A percentile compares a stretch with the other conserved stretches of the same genome.
Conservation (phyloP, 2,797 vertebrate species). For the Thunnus albacares region DNA sequence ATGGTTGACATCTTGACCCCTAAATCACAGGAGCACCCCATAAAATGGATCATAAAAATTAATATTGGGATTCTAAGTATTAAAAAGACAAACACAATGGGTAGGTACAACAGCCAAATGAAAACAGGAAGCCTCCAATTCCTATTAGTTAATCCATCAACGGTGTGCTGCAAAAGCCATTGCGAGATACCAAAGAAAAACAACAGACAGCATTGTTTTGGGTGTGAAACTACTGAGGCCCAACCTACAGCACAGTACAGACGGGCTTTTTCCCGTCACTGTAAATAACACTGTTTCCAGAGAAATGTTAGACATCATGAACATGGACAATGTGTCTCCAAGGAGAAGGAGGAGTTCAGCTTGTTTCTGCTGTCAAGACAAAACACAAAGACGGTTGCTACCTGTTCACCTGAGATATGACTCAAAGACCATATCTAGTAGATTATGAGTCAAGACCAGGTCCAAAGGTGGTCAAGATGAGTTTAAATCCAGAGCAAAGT, state of each 20-base stretch:
- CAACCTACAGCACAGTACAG: slow-evolving; percentile 56
- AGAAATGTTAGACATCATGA: slow-evolving; percentile 35
- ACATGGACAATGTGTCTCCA: slow-evolving; percentile 37
- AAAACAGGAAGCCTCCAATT: slow-evolving; percentile 76
- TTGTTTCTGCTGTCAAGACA: slow-evolving; percentile 36
- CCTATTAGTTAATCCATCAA: slow-evolving; percentile 47
- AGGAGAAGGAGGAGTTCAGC: slow-evolving; percentile 29
- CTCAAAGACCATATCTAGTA: neutral
- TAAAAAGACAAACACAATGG: slow-evolving; percentile 16
- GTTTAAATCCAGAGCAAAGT: neutral
- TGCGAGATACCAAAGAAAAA: slow-evolving; percentile 28
- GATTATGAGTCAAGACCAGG: neutral
- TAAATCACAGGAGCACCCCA: too few relatives aligned
- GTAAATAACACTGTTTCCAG: slow-evolving; percentile 21
- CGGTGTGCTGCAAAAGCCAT: slow-evolving; percentile 38
- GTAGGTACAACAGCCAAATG: slow-evolving; percentile 25
- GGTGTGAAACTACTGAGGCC: slow-evolving; percentile 44
- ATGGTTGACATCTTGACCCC: too few relatives aligned
- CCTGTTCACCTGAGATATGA: neutral
- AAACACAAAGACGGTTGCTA: neutral
- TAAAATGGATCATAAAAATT: neutral
- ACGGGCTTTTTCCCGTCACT: slow-evolving; percentile 39
- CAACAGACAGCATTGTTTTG: slow-evolving; percentile 57
- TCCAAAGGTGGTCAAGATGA: neutral
- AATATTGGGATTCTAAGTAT: slow-evolving; percentile 23